Percentiles rank a stretch among this genome's conserved stretches.
Conservation (phyloP, 2,797 vertebrate genomes). For the Rhadinocentrus ornatus region DNA sequence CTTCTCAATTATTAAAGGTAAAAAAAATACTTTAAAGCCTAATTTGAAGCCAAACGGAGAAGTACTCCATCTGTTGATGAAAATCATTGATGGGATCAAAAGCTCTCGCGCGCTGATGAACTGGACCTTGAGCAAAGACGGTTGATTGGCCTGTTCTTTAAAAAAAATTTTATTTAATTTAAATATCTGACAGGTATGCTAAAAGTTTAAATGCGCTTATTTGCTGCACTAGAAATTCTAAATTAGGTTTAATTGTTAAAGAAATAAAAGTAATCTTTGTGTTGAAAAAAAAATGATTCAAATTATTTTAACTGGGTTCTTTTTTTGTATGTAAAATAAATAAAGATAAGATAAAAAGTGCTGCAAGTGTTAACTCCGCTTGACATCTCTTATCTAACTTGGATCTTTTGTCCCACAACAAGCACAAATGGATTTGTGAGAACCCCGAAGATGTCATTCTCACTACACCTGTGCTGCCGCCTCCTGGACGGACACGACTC, state of each 20-base stretch:
- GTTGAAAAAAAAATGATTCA: too few species aligned
- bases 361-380: too few species aligned
- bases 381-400: conserved; percentile 1
- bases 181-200: too few species aligned
- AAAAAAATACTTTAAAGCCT: background rate
- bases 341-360: background rate
- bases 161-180: background rate
- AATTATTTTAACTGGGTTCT: background rate
- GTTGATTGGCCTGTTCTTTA: background rate
- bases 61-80: background rate
- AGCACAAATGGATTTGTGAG: conserved; percentile 29
- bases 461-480: conserved; percentile 85
- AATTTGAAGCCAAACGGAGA: background rate
- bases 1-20: too few species aligned
- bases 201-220: background rate
- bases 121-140: background rate
- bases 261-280: background rate
- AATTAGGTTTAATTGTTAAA: background rate
- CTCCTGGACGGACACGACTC: conserved; percentile 84
- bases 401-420: conserved; percentile 17
- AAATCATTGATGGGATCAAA: background rate
- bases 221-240: background rate
- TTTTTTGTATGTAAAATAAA: background rate
- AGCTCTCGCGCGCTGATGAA: background rate
- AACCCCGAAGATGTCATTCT: conserved; percentile 52